phyloP scores from a whole-genome alignment of 2,797 vertebrate genomes.

The Aeoliscus strigatus region DNA sequence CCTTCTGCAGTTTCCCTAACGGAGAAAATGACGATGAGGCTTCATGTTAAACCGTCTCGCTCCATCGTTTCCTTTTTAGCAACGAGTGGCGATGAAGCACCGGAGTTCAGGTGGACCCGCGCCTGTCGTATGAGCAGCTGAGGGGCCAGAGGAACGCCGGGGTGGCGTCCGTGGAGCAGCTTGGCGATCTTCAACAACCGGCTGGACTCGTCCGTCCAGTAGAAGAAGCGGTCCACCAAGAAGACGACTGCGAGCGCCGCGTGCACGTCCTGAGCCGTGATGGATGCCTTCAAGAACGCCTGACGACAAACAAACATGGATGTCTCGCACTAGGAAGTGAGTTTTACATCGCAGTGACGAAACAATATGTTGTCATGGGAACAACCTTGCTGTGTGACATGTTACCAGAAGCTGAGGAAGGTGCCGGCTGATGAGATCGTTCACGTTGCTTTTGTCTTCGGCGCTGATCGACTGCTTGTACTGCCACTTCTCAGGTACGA shows the following conservation, averaged over 20 bases:
- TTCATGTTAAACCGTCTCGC: no score
- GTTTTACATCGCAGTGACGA: no score
- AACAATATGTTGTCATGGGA: no score
- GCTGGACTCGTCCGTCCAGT: constrained; percentile 84
- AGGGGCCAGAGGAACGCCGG: constrained; percentile 77
- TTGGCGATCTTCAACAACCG: constrained; percentile 80
- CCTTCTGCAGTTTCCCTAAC: constrained; percentile 90
- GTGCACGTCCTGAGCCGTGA: constrained; percentile 68
- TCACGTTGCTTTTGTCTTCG: constrained; percentile 90
- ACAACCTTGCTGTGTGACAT: constrained; percentile 7
- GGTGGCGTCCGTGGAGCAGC: constrained; percentile 77
- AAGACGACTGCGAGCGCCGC: constrained; percentile 79
- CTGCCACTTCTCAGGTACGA: constrained; percentile 96
- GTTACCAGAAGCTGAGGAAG: constrained; percentile 84
- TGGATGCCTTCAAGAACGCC: constrained; percentile 79
- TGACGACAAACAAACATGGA: constrained; percentile 39
- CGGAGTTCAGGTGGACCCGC: constrained; percentile 82
- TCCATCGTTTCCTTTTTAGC: no score
- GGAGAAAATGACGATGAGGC: no score
- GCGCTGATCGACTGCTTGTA: constrained; percentile 81
- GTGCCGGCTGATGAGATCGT: constrained; percentile 77
- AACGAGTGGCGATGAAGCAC: no score
- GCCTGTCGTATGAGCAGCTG: constrained; percentile 92
- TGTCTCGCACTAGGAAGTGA: no score
- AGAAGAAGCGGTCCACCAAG: constrained; percentile 87